Evolutionary conservation across 2,888 invertebrate species (phyloP).

Genomic region (Oscheius sp.): DNA sequence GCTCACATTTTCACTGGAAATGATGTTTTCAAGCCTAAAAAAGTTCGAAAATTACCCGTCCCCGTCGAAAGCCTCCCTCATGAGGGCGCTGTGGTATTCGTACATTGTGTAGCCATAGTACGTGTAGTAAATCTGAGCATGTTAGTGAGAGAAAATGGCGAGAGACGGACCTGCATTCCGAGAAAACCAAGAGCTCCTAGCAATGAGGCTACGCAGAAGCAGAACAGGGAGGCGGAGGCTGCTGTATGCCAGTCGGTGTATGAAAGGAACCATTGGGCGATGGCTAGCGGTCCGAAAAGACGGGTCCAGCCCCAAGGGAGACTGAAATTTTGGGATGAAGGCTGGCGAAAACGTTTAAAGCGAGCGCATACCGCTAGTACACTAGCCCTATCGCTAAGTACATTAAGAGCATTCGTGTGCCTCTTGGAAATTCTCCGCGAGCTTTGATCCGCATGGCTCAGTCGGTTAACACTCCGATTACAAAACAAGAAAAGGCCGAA

Average conservation of each 20-base stretch:
- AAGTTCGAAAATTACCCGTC: conserved; percentile 56
- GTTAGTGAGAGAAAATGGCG: not conserved
- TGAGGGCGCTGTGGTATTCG: conserved; percentile 66
- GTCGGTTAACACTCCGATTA: too few relatives aligned
- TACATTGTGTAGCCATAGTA: conserved; percentile 71
- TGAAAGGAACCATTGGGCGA: conserved; percentile 60
- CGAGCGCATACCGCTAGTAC: not conserved
- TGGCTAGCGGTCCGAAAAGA: conserved; percentile 67
- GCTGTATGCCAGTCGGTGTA: conserved; percentile 40
- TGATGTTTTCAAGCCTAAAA: not conserved
- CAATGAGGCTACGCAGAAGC: conserved; percentile 57
- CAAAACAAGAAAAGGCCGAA: too few relatives aligned
- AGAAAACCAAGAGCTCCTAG: conserved; percentile 65
- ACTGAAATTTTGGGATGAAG: conserved; percentile 39
- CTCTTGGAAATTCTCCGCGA: too few relatives aligned
- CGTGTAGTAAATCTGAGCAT: conserved; percentile 69
- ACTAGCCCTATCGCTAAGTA: too few relatives aligned
- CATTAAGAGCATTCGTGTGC: too few relatives aligned
- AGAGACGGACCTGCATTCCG: conserved; percentile 57
- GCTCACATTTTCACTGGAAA: conserved; percentile 50
- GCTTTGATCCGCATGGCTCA: too few relatives aligned
- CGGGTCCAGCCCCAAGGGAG: conserved; percentile 65
- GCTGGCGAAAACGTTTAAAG: not conserved
- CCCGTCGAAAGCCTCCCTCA: conserved; percentile 64
- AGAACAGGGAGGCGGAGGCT: conserved; percentile 50